Conservation (phyloP, 2,888 invertebrate species). For the Mamestra brassicae region DNA sequence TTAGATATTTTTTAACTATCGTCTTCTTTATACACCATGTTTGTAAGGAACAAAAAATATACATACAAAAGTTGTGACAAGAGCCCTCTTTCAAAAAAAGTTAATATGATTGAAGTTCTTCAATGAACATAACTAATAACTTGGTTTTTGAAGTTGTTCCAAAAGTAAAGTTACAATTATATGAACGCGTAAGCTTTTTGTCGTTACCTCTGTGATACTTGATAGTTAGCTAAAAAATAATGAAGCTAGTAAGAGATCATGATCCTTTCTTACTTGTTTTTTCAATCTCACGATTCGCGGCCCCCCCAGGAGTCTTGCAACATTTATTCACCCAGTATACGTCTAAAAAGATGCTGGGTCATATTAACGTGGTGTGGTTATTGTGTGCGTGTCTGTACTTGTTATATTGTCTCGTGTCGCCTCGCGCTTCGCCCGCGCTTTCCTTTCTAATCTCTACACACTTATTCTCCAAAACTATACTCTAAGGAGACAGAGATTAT, state of each 20-base stretch:
- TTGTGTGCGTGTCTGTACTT: constrained; percentile 79
- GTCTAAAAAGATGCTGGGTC: constrained; percentile 63
- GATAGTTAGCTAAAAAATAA: neutral
- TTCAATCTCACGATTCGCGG: neutral
- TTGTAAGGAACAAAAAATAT: neutral
- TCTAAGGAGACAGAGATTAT: constrained; percentile 43
- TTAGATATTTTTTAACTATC: neutral
- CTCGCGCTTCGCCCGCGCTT: constrained; percentile 84
- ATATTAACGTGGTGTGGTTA: constrained; percentile 80
- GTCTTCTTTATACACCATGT: neutral
- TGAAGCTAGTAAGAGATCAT: neutral
- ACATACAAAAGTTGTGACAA: neutral
- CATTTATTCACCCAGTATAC: constrained; percentile 75
- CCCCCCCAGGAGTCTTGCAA: neutral
- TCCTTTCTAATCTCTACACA: constrained; percentile 52
- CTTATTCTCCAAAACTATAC: constrained; percentile 47
- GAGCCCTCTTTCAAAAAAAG: neutral
- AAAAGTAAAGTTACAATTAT: no score
- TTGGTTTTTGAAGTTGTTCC: neutral
- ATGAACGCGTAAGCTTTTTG: neutral
- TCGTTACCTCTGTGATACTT: neutral
- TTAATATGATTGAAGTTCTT: neutral
- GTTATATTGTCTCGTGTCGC: constrained; percentile 77
- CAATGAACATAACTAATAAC: neutral
- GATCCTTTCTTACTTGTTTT: neutral